Base-by-base conservation (phyloP, 2,113 vertebrate genomes). In the Misgurnus mizolepis region DNA sequence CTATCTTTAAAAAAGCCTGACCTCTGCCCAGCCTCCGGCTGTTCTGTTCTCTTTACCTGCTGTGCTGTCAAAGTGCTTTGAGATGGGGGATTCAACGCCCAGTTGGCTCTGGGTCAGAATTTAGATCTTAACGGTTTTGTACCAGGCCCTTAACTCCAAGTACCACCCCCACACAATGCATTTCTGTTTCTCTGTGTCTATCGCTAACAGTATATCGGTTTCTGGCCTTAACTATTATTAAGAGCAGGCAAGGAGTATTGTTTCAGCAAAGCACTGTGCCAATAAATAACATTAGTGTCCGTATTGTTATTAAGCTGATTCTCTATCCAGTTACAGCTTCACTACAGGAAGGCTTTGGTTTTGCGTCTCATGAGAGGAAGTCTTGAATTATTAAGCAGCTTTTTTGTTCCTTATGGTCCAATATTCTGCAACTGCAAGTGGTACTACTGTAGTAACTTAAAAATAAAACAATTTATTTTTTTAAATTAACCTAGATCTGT, bases 401-500 rank as follows among this genome's bases (percentile, higher is more conserved):
- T 39, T 82, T 66, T 22, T 4, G 61, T 9, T 74, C 45, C 18
- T 67, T 49, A 69, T 62, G 70, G 79, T 74, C 81, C 71, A 64
- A 47, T 83, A 83, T 79, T 58, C 82, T 64, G 55, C 55, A 58
- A 64, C 65, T 75, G 77, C 43, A 67, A 74, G 74, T 75, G 43
- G 11, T 62, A 47, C 43, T 17, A 34, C 27, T 34, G 27, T 34
- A 7, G 22, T 61, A 68, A 60, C 75, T 78, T 68, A 40, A 78
- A 79, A 70, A 79, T 73, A 9, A 64, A 78, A 78, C 18, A 40
- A 17, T 73, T 53, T 50, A 75, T 80, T 76, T 75, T 22, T 15
- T 43, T 70, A 22, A 66, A 43, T 56, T 76, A 65, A 83, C 65
- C 71, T 67, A 83, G 56, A 76, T 71, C 41, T 86, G n/a, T 83